These are phyloP conservation scores for Diplolepis rosae DNA, from an alignment of 2,888 invertebrate species.

Conservation along the genomic window DNA sequence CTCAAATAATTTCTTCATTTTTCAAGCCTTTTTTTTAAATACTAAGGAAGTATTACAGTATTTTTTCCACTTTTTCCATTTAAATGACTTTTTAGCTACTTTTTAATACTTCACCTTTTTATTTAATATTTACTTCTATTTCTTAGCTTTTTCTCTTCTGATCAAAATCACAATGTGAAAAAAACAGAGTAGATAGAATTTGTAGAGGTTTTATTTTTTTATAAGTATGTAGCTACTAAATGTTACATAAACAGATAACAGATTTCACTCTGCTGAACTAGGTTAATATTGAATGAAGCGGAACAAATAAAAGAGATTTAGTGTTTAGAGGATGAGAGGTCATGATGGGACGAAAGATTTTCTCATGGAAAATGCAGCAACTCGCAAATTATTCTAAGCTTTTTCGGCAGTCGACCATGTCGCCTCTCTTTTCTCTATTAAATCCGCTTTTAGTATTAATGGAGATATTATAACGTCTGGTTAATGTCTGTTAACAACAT, in stretches of 20 bases:
- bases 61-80: too few relatives aligned
- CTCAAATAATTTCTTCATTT: too few relatives aligned
- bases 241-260: background rate
- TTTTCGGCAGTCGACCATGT: background rate
- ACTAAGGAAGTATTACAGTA: too few relatives aligned
- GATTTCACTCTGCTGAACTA: background rate
- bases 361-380: constrained; percentile 4
- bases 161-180: background rate
- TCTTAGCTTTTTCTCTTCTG: too few relatives aligned
- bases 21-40: too few relatives aligned
- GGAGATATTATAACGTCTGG: background rate
- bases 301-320: background rate
- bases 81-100: too few relatives aligned
- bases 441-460: background rate
- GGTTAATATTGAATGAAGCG: constrained; percentile 11
- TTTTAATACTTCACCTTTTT: too few relatives aligned
- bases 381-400: constrained; percentile 6
- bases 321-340: background rate
- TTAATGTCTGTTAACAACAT: constrained; percentile 12
- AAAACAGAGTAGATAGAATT: background rate
- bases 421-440: background rate
- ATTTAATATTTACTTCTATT: too few relatives aligned
- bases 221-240: background rate
- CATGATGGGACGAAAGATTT: background rate
- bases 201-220: background rate